A percentile compares a stretch with the other conserved stretches of the same genome.
Conservation (phyloP, 2,797 vertebrate species). For the Phaenicophaeus curvirostris region DNA sequence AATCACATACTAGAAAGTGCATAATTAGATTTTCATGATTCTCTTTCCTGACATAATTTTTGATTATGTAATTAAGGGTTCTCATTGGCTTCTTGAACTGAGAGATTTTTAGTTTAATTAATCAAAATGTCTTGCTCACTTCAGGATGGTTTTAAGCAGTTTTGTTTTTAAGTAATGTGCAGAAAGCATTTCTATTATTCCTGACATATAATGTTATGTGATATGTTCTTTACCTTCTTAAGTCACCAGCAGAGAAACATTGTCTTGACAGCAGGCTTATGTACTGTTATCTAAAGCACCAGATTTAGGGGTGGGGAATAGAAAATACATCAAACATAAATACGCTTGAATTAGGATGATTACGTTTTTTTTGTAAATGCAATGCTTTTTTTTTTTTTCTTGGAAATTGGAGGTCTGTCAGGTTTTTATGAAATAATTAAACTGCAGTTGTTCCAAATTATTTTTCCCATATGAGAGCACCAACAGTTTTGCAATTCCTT, state of each 20-base stretch:
- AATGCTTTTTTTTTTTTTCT: neutral
- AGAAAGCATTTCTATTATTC: neutral
- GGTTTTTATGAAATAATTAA: neutral
- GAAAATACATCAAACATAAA: neutral
- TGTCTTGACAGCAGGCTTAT: neutral
- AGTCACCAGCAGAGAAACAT: neutral
- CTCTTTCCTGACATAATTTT: constrained; percentile 60
- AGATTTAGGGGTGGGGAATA: neutral
- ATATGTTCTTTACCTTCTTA: neutral
- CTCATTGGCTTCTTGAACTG: constrained; percentile 30
- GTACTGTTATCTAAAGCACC: neutral
- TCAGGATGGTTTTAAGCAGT: neutral
- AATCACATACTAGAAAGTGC: constrained; percentile 33
- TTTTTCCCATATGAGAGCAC: neutral
- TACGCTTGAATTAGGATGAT: neutral
- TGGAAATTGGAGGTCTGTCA: neutral
- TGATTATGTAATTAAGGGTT: constrained; percentile 57
- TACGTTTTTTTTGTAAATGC: neutral
- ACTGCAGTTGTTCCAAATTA: neutral
- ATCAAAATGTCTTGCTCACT: constrained; percentile 19
- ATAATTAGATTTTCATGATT: constrained; percentile 49
- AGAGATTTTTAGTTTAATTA: constrained; percentile 47
- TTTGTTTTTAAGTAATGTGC: neutral
- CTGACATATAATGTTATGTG: neutral
- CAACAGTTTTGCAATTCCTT: neutral